A percentile compares a stretch with the other conserved stretches of the same genome.
Evolutionary conservation across 2,797 vertebrate genomes (phyloP).

Genomic region (Enteromius anoplus): DNA sequence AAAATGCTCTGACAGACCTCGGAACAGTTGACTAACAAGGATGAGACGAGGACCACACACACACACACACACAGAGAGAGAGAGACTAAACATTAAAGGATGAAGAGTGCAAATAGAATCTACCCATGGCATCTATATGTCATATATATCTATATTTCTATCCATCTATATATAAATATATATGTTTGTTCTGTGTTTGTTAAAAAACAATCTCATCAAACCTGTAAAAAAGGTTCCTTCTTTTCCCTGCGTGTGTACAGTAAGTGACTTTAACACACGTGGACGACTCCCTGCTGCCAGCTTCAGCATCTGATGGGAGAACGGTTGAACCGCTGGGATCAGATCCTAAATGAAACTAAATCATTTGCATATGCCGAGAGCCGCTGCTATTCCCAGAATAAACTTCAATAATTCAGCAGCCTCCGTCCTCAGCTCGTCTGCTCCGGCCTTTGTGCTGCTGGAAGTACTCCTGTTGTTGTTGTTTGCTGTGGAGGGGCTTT

Average conservation of each 20-base stretch:
- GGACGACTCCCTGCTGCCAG: conserved; percentile 71
- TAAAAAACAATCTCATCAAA: neutral
- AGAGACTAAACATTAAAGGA: conserved; percentile 33
- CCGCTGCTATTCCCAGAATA: conserved; percentile 74
- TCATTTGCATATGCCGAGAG: conserved; percentile 83
- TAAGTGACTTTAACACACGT: conserved; percentile 19
- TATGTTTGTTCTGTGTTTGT: neutral
- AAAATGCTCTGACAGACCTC: conserved; percentile 14
- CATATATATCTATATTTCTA: too few species aligned
- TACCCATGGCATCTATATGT: neutral
- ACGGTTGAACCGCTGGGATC: conserved; percentile 77
- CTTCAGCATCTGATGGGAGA: conserved; percentile 57
- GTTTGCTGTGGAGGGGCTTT: conserved; percentile 67
- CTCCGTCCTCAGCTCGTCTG: neutral
- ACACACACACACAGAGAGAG: neutral
- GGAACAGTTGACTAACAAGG: conserved; percentile 5
- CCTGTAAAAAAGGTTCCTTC: neutral
- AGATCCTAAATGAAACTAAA: conserved; percentile 85
- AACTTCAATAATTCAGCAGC: conserved; percentile 82
- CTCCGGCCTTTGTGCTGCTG: conserved; percentile 30
- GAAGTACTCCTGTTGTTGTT: conserved; percentile 74
- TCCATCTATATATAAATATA: too few species aligned
- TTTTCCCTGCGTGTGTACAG: neutral
- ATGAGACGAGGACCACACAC: conserved; percentile 23
- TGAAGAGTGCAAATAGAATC: conserved; percentile 29